These are phyloP conservation scores for Lingula anatina DNA, from an alignment of 2,888 invertebrate genomes.

Conservation along the genomic window DNA sequence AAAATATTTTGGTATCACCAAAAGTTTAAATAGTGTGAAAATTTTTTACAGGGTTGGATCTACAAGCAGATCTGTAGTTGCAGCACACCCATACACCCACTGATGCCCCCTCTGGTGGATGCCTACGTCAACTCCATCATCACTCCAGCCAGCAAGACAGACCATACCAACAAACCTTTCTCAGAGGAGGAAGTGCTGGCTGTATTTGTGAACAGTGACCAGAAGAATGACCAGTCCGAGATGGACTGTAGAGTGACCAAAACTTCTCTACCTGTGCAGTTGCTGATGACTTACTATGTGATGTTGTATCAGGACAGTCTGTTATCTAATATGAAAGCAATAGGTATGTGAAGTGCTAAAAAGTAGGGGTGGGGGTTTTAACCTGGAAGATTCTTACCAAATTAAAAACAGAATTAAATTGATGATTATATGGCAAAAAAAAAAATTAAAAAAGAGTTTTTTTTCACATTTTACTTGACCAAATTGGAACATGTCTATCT, in stretches of 20 bases:
- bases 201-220: conserved; percentile 29
- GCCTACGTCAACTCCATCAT: conserved; percentile 91
- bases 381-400: not conserved
- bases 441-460: no score
- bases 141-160: conserved; percentile 45
- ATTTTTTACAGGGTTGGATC: conserved; percentile 70
- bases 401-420: no score
- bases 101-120: conserved; percentile 86
- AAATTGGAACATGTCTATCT: no score
- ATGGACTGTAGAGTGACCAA: conserved; percentile 8
- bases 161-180: conserved; percentile 86
- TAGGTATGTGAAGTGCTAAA: conserved; percentile 55
- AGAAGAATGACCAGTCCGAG: not conserved
- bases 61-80: conserved; percentile 87
- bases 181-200: conserved; percentile 79
- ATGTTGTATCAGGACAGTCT: conserved; percentile 87
- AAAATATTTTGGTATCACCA: no score
- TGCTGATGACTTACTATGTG: conserved; percentile 85
- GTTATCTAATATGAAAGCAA: conserved; percentile 55
- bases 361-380: not conserved
- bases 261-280: conserved; percentile 79
- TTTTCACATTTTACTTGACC: no score
- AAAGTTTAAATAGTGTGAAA: no score
- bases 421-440: no score
- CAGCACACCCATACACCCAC: conserved; percentile 85